Percentiles rank a stretch among this genome's conserved stretches.
These are phyloP conservation scores for Reticulitermes speratus DNA, from an alignment of 1,140 invertebrate genomes.

Conservation along the genomic window DNA sequence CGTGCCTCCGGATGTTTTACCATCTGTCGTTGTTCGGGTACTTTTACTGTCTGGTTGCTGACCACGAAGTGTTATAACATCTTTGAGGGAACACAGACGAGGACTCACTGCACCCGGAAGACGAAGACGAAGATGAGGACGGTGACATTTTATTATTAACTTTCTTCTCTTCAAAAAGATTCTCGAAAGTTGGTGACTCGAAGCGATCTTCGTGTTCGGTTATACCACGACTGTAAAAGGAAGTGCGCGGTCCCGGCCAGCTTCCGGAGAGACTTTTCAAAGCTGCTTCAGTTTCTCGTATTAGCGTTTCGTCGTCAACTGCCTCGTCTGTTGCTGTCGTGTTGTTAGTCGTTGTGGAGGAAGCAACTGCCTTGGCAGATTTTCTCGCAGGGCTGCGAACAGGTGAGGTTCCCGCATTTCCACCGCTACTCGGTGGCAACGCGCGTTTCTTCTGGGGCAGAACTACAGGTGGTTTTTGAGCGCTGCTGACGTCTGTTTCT, in stretches of 20 bases:
- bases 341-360: constrained; percentile 37
- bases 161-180: constrained; percentile 81
- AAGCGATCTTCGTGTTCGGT: constrained; percentile 66
- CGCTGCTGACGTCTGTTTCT: neutral
- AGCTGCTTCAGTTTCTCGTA: constrained; percentile 82
- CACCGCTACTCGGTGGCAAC: constrained; percentile 43
- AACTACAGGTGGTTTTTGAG: constrained; percentile 48
- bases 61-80: constrained; percentile 62
- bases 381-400: constrained; percentile 55
- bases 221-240: constrained; percentile 62
- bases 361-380: constrained; percentile 41
- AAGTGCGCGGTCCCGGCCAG: constrained; percentile 67
- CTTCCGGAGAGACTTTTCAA: constrained; percentile 78
- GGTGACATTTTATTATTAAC: constrained; percentile 61
- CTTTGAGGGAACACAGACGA: constrained; percentile 49
- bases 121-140: constrained; percentile 55
- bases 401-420: constrained; percentile 39
- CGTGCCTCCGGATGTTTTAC: neutral
- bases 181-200: constrained; percentile 71
- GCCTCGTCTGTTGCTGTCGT: constrained; percentile 47
- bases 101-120: constrained; percentile 44
- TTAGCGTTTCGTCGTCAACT: constrained; percentile 74
- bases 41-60: neutral
- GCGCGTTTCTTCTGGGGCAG: constrained; percentile 64
- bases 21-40: neutral